Conservation (phyloP, 2,888 invertebrate species). For the Hypselothyrea guttata region DNA sequence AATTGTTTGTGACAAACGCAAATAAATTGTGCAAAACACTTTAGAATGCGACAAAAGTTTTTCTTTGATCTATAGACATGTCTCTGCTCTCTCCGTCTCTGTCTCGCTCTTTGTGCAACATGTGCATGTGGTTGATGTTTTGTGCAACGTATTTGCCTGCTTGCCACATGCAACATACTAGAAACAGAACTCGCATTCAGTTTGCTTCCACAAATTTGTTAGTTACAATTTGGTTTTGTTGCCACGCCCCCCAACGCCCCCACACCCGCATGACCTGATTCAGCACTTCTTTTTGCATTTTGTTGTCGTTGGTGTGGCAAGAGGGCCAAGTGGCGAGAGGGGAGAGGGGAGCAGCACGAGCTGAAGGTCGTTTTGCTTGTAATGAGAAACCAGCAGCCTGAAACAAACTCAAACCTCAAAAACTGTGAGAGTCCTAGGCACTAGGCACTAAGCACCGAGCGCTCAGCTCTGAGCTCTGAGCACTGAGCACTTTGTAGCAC, state of each 20-base stretch:
- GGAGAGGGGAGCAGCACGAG: slow-evolving; percentile 13
- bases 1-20: too few species aligned
- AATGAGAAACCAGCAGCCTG: slow-evolving; percentile 59
- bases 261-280: slow-evolving; percentile 52
- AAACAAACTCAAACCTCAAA: slow-evolving; percentile 24
- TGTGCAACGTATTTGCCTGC: slow-evolving; percentile 45
- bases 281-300: slow-evolving; percentile 55
- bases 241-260: slow-evolving; percentile 19
- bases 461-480: too few species aligned
- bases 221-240: slow-evolving; percentile 58
- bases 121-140: slow-evolving; percentile 6
- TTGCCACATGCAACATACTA: slow-evolving; percentile 39
- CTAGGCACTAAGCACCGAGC: background rate
- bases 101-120: background rate
- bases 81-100: slow-evolving; percentile 20
- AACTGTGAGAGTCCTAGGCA: slow-evolving; percentile 51
- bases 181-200: slow-evolving; percentile 40
- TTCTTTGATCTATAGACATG: slow-evolving; percentile 24
- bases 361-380: slow-evolving; percentile 68
- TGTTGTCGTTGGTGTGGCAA: background rate
- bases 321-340: background rate
- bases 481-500: slow-evolving; percentile 71
- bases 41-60: too few species aligned
- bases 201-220: slow-evolving; percentile 61
- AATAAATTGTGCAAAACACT: background rate